A percentile compares a stretch with the other conserved stretches of the same genome.
Evolutionary conservation across 2,888 invertebrate species (phyloP).

Genomic region (Leucophenga montana): DNA sequence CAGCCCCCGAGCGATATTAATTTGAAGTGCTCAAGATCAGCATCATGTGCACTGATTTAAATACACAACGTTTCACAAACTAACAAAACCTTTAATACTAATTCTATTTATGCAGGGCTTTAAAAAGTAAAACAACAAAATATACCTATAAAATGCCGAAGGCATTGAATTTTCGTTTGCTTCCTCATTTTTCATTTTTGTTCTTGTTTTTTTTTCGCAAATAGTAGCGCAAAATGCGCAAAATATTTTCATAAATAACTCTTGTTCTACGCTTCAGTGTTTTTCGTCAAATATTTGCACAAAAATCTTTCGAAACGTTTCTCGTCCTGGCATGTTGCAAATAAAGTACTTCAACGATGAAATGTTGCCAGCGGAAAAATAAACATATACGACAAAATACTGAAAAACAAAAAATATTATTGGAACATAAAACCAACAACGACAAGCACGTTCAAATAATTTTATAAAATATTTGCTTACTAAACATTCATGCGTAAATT

Average conservation of each 20-base stretch:
- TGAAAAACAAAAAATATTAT: neutral
- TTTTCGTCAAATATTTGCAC: conserved; percentile 13
- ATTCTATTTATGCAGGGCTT: neutral
- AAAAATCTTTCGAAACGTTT: neutral
- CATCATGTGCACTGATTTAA: too few relatives aligned
- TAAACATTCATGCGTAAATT: conserved; percentile 5
- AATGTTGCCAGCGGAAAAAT: neutral
- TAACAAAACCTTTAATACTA: neutral
- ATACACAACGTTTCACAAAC: too few relatives aligned
- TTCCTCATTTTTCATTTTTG: neutral
- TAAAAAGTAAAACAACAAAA: too few relatives aligned
- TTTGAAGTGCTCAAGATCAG: too few relatives aligned
- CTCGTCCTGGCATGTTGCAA: too few relatives aligned
- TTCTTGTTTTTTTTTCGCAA: conserved; percentile 4
- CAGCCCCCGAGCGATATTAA: too few relatives aligned
- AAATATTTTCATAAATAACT: conserved; percentile 17
- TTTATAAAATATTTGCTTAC: too few relatives aligned
- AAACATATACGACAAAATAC: neutral
- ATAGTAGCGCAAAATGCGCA: conserved; percentile 8
- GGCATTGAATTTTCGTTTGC: neutral
- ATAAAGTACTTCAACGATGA: too few relatives aligned
- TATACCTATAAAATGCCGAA: neutral
- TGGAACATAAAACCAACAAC: neutral
- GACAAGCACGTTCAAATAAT: too few relatives aligned
- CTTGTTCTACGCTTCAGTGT: neutral